Base-by-base conservation (phyloP, 2,797 vertebrate genomes). In the Gymnodraco acuticeps region DNA sequence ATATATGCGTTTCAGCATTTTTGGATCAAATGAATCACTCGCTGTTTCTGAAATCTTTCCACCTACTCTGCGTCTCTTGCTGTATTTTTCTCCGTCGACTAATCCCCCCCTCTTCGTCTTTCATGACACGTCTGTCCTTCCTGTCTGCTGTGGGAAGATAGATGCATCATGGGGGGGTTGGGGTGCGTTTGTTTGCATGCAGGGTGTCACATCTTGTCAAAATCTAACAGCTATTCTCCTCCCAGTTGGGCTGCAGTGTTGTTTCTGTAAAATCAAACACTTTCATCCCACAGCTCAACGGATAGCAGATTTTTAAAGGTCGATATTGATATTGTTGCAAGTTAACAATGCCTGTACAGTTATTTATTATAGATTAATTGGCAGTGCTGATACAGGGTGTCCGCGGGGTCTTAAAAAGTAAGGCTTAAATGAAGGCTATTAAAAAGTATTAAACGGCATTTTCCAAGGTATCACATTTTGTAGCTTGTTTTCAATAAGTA, bases 21-120 rank as follows among this genome's bases (percentile, higher is more conserved):
- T 82, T 20, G 2, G 31, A 68, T 62, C 53, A 46, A 68, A 69
- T 75, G 78, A 79, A 17, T 90, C 81, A 81, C 63, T 60, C 2
- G 0, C 60, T 54, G n/a, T 1, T 27, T 51, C 20, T 43, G 20
- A 52, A 5, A 52, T 31, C 45, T 52, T 38, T 46, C 76, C 60
- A 23, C 59, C 64, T 27, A 10, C 64, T 56, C 45, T 45, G 68
- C 42, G 46, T 53, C 51, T 70, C 55, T 59, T 9, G 3, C 60
- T 66, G 63, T 46, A 38, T 65, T 70, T 27, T 3, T 69, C 31
- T 64, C 72, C 45, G 5, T 54, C 31, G 11, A 64, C 58, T 67
- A 63, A 70, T 80, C 75, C 64, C 52, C 52, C 56, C 68, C 15
- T 41, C 75, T 72, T 78, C 67, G 67, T 81, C 60, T 83, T 68